These are phyloP conservation scores for Agriopis aurantiaria DNA, from an alignment of 2,888 invertebrate species.

Conservation along the genomic window DNA sequence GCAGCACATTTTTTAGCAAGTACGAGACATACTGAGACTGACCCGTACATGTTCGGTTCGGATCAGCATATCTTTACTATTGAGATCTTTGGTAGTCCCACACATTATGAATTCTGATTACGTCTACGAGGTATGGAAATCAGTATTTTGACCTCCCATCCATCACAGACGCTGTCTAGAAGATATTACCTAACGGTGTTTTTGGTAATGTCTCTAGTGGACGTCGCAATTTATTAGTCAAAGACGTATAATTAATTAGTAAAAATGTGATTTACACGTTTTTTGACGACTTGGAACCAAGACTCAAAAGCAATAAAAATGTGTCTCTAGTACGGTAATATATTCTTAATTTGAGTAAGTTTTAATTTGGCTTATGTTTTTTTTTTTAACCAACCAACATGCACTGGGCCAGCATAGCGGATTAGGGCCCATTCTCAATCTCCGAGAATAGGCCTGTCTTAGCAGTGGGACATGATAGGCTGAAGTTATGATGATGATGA, in stretches of 20 bases:
- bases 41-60: too few relatives aligned
- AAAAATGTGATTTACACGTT: constrained; percentile 19
- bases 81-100: not conserved
- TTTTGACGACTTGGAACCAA: not conserved
- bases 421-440: too few relatives aligned
- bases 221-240: constrained; percentile 23
- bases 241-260: constrained; percentile 23
- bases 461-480: too few relatives aligned
- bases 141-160: constrained; percentile 32
- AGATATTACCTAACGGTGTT: constrained; percentile 30
- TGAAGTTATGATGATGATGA: too few relatives aligned
- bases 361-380: too few relatives aligned
- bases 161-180: constrained; percentile 16
- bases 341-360: not conserved
- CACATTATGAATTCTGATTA: constrained; percentile 13
- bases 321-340: not conserved
- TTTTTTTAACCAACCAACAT: too few relatives aligned
- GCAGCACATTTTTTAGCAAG: too few relatives aligned
- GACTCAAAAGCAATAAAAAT: not conserved
- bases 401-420: too few relatives aligned
- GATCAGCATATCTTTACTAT: too few relatives aligned
- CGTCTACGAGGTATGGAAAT: constrained; percentile 23
- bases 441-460: too few relatives aligned
- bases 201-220: constrained; percentile 22
- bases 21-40: too few relatives aligned